phyloP scores from a whole-genome alignment of 1,140 invertebrate genomes.

The Laupala kohalensis region DNA sequence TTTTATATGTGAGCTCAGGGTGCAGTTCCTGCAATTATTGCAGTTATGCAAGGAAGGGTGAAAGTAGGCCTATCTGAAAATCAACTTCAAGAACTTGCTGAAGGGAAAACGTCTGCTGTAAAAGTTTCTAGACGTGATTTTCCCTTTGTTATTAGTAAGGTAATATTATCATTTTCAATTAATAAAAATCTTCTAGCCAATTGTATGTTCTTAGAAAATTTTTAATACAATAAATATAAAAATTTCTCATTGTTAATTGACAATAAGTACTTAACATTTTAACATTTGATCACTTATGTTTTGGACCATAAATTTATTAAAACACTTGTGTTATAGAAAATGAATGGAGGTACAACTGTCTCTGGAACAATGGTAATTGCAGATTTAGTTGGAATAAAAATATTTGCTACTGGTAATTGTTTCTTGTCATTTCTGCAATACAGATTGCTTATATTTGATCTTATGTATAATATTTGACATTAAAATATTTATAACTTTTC shows the following conservation, averaged over 20 bases:
- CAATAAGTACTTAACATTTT: too few species aligned
- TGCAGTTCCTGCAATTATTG: slow-evolving; percentile 88
- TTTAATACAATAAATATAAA: neutral
- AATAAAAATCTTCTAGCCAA: too few species aligned
- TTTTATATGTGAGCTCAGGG: slow-evolving; percentile 38
- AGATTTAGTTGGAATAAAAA: slow-evolving; percentile 62
- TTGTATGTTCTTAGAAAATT: neutral
- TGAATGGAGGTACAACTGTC: slow-evolving; percentile 91
- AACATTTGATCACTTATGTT: too few species aligned
- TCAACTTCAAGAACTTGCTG: slow-evolving; percentile 48
- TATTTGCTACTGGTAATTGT: slow-evolving; percentile 76
- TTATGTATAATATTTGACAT: neutral
- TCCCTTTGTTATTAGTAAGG: slow-evolving; percentile 54
- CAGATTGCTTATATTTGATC: neutral
- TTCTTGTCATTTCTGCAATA: neutral
- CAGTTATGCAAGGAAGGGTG: slow-evolving; percentile 70
- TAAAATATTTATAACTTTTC: too few species aligned
- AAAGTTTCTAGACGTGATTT: slow-evolving; percentile 84
- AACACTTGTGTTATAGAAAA: slow-evolving; percentile 29
- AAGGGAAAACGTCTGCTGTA: slow-evolving; percentile 32
- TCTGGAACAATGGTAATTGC: slow-evolving; percentile 84
- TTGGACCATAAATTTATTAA: too few species aligned
- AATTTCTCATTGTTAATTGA: slow-evolving; percentile 1
- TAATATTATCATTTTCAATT: slow-evolving; percentile 17
- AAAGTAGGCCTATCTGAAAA: slow-evolving; percentile 58